Base-by-base conservation (phyloP, 1,140 invertebrate genomes). In the Aethina tumida region DNA sequence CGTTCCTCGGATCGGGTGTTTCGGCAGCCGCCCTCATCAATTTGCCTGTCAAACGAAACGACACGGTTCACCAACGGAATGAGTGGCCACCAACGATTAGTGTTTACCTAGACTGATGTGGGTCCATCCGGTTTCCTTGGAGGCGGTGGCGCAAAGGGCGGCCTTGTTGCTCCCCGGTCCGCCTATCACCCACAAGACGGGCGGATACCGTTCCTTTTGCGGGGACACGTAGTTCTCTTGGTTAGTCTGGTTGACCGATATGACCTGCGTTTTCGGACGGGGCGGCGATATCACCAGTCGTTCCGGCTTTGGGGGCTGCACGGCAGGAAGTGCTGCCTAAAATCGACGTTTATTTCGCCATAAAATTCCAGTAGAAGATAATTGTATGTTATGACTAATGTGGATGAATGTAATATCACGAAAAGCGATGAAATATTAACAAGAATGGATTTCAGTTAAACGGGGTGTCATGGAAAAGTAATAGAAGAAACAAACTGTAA, bases 101-200 rank as follows among this genome's bases (percentile, higher is more conserved):
- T 81, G 53, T 35, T 76, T 72, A 2, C 84, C 83, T 7, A 87
- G 59, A 50, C 79, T 85, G 14, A 86, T 66, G 50, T 85, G 82
- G 2, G 71, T 67, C 84, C 84, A 90, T 2, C 77, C 77, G 0
- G 73, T 68, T 46, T 76, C 70, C 18, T 63, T 53, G 0, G 82
- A 67, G 0, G 79, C 80, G 48, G 77, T 72, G 17, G 73, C 64
- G 55, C 84, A 86, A 9, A 88, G 59, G 0, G 67, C 63, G 8
- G 77, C 75, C 58, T 89, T 90, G 43, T 77, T 77, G 32, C 59
- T 62, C 10, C 85, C 85, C 1, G 85, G 85, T 10, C 84, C 84
- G 26, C 84, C 83, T 43, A 88, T 80, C 0, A 88, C 77, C 81
- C 83, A 88, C 31, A 88, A 72, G 18, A 81, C 71, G 5, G 71